Evolutionary conservation across 1,140 invertebrate genomes (phyloP).

Genomic region (Heterodera carotae): DNA sequence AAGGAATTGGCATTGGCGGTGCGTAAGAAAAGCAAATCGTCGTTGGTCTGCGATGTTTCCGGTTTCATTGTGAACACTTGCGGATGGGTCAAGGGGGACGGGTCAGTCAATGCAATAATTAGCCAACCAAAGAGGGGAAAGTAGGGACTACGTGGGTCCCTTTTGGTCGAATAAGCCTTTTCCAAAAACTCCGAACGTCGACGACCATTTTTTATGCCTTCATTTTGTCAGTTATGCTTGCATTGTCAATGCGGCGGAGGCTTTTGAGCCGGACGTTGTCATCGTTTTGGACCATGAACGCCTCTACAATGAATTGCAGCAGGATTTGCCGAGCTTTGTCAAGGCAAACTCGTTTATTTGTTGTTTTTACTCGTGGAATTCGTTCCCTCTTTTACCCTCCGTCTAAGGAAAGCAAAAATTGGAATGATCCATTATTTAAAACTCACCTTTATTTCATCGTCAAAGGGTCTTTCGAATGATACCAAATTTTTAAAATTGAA

Average conservation of each 20-base stretch:
- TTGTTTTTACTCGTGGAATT: too few relatives aligned
- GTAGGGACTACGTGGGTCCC: too few relatives aligned
- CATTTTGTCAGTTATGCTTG: slow-evolving; percentile 66
- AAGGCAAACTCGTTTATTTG: slow-evolving; percentile 30
- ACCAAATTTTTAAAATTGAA: too few relatives aligned
- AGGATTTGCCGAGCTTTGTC: slow-evolving; percentile 42
- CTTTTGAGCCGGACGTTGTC: slow-evolving; percentile 90
- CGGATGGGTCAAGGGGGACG: slow-evolving; percentile 89
- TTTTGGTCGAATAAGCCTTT: too few relatives aligned
- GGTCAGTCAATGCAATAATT: slow-evolving; percentile 71
- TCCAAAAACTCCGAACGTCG: too few relatives aligned
- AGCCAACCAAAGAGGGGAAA: not conserved
- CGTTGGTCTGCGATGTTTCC: slow-evolving; percentile 71
- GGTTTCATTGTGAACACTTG: slow-evolving; percentile 98
- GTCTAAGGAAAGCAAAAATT: too few relatives aligned
- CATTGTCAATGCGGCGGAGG: slow-evolving; percentile 78
- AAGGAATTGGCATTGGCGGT: slow-evolving; percentile 83
- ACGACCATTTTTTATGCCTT: too few relatives aligned
- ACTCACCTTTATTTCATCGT: too few relatives aligned
- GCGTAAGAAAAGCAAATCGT: slow-evolving; percentile 73
- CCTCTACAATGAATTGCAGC: slow-evolving; percentile 41
- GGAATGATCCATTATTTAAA: too few relatives aligned
- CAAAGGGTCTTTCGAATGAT: too few relatives aligned
- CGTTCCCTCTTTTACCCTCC: slow-evolving; percentile 18
- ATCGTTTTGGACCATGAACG: slow-evolving; percentile 84